Conservation (phyloP, 2,797 vertebrate genomes). For the Peromyscus melanophrys region DNA sequence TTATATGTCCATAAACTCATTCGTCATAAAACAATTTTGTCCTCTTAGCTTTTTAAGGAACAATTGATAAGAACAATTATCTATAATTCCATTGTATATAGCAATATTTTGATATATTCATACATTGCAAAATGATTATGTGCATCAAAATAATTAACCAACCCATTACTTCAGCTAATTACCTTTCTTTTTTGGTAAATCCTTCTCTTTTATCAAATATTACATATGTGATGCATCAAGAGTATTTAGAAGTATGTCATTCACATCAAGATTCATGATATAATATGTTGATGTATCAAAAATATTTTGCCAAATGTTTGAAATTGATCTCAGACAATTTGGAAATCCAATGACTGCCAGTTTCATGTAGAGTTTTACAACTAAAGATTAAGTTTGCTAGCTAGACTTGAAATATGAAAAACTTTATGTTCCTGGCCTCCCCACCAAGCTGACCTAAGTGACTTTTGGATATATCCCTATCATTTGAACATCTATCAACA, state of each 20-base stretch:
- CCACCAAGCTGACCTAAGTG: neutral
- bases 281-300: neutral
- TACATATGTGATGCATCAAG: neutral
- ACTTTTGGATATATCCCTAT: neutral
- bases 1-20: neutral
- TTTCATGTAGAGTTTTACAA: slow-evolving; percentile 1
- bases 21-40: neutral
- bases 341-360: neutral
- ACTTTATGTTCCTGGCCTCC: neutral
- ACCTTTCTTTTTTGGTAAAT: neutral
- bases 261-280: neutral
- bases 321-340: neutral
- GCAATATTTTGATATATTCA: neutral
- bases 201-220: neutral
- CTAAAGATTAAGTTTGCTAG: neutral
- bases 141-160: neutral
- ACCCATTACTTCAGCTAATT: neutral
- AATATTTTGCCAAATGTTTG: neutral
- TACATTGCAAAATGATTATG: neutral
- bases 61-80: neutral
- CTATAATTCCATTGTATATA: neutral
- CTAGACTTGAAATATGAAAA: neutral
- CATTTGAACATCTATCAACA: neutral
- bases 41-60: neutral
- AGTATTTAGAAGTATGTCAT: neutral